phyloP scores from a whole-genome alignment of 2,888 invertebrate genomes.

The Augochlorella aurata region DNA sequence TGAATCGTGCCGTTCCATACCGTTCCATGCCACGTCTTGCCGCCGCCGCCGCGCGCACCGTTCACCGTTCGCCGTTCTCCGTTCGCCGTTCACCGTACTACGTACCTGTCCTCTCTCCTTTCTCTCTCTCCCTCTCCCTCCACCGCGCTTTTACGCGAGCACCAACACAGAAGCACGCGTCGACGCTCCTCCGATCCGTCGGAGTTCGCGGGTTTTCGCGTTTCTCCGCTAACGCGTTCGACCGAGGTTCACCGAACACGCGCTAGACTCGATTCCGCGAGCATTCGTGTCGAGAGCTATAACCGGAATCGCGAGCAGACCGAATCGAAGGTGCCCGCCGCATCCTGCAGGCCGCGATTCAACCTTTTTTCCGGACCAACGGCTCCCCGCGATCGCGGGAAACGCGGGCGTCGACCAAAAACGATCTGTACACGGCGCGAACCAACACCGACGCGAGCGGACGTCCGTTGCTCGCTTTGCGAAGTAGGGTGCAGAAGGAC shows the following conservation, averaged over 20 bases:
- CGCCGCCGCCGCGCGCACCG: not conserved
- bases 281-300: constrained; percentile 20
- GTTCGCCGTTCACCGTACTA: constrained; percentile 4
- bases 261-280: constrained; percentile 28
- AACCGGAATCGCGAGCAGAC: constrained; percentile 15
- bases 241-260: constrained; percentile 14
- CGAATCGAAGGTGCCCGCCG: not conserved
- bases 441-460: constrained; percentile 15
- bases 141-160: not conserved
- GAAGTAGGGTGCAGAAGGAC: constrained; percentile 48
- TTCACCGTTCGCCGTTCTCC: not conserved
- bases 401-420: not conserved
- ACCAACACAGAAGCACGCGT: not conserved
- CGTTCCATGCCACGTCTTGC: constrained; percentile 22
- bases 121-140: not conserved
- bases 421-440: not conserved
- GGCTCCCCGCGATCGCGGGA: not conserved
- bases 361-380: not conserved
- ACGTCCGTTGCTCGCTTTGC: constrained; percentile 51
- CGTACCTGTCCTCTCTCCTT: not conserved
- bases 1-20: constrained; percentile 27
- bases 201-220: not conserved
- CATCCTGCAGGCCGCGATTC: not conserved
- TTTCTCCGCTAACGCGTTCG: constrained; percentile 2
- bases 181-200: not conserved